Percentiles rank a stretch among this genome's conserved stretches.
Evolutionary conservation across 1,140 invertebrate genomes (phyloP).

Genomic region (Berghia stephanieae): DNA sequence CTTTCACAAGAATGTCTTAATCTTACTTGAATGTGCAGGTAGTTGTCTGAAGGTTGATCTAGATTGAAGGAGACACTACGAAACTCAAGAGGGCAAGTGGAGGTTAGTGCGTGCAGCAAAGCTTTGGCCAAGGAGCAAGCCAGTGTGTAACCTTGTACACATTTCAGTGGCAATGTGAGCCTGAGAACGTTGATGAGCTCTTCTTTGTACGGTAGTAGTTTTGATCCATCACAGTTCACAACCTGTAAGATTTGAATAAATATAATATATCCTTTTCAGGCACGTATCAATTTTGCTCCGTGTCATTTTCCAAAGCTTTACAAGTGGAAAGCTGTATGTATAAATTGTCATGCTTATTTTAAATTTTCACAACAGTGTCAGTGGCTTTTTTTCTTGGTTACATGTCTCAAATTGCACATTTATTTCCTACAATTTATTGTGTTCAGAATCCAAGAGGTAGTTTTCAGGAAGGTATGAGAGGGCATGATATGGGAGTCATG

Average conservation of each 20-base stretch:
- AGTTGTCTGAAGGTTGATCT: slow-evolving; percentile 75
- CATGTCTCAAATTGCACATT: too few relatives aligned
- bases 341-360: too few relatives aligned
- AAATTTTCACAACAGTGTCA: background rate
- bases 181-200: slow-evolving; percentile 73
- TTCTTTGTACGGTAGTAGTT: slow-evolving; percentile 74
- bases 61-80: slow-evolving; percentile 73
- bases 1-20: too few relatives aligned
- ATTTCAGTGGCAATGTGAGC: slow-evolving; percentile 73
- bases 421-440: too few relatives aligned
- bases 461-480: too few relatives aligned
- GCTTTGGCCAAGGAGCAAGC: slow-evolving; percentile 70
- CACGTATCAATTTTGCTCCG: too few relatives aligned
- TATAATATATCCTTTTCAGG: background rate
- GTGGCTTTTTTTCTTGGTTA: too few relatives aligned
- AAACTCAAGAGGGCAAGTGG: slow-evolving; percentile 74
- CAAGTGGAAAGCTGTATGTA: background rate
- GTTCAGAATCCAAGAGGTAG: too few relatives aligned
- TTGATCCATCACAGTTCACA: slow-evolving; percentile 72
- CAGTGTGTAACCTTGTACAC: slow-evolving; percentile 72
- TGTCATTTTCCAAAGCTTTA: background rate
- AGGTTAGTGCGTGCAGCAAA: slow-evolving; percentile 72
- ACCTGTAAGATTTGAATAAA: slow-evolving; percentile 64
- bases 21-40: slow-evolving; percentile 77
- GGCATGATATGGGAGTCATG: too few relatives aligned